Conservation (phyloP, 2,113 vertebrate species). For the Scartelaos histophorus region DNA sequence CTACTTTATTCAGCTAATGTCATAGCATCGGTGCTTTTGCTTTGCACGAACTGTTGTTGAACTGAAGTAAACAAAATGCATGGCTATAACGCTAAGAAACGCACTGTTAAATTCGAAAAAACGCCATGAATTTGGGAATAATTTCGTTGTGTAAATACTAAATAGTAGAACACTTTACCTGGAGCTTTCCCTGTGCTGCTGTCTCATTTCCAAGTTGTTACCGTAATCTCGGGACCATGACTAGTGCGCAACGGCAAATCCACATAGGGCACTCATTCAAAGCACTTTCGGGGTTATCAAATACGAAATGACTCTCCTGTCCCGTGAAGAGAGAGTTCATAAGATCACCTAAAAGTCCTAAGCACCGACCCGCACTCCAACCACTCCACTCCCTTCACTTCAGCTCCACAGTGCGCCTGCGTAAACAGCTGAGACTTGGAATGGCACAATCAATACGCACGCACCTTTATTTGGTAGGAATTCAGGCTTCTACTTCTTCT, state of each 20-base stretch:
- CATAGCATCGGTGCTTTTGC: conserved; percentile 15
- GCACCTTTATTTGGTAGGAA: neutral
- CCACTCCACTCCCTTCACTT: conserved; percentile 18
- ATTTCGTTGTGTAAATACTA: neutral
- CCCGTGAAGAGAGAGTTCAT: conserved; percentile 9
- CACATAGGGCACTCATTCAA: neutral
- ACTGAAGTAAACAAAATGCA: neutral
- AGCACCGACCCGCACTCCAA: conserved; percentile 27
- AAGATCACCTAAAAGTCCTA: conserved; percentile 20
- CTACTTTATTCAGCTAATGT: conserved; percentile 34
- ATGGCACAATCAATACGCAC: neutral
- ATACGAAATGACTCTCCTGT: neutral
- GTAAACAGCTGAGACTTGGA: neutral
- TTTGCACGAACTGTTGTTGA: neutral
- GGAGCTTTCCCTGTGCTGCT: conserved; percentile 37
- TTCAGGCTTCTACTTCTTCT: too few relatives aligned
- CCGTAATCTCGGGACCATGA: conserved; percentile 29
- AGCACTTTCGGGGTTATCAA: neutral
- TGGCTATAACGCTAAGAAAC: neutral
- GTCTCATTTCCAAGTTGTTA: conserved; percentile 36
- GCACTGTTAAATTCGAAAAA: neutral
- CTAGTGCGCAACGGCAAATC: conserved; percentile 1
- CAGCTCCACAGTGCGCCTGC: conserved; percentile 56
- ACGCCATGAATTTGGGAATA: too few relatives aligned
- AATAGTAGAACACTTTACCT: conserved; percentile 27